Evolutionary conservation across 2,888 invertebrate genomes (phyloP), one percentile per base, ranked within the genome.

Genomic region (Drosophila paranaensis): DNA sequence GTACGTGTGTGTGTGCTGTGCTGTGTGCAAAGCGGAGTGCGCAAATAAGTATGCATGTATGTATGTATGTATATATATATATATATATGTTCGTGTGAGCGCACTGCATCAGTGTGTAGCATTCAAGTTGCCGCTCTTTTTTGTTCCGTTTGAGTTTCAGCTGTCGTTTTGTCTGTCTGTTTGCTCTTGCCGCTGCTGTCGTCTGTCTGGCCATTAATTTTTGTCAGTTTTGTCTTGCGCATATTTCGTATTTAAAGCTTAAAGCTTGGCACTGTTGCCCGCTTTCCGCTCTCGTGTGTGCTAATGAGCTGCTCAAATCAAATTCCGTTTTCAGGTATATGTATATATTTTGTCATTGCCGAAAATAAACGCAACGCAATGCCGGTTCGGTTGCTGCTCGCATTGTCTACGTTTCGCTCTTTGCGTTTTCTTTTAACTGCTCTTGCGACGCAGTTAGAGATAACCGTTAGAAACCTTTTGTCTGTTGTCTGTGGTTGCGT

Each of bases 61-160:
- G 48, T 63, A 64, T 56, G 48, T 63, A 66, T 56, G 57, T 76
- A 62, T 56, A 45, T 63, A 64, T 56, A 45, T 63, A 66, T 48
- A 40, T 2, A 20, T 20, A 20, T 71, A 62, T 43, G 45, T 55
- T 40, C 43, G 53, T 56, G 39, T 46, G 42, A 56, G 56, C 60
- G 37, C 57, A 43, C 60, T 77, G 74, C 77, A 77, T 71, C 57
- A 67, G 78, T 79, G 74, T 76, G 61, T 54, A 75, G 74, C 69
- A 84, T 87, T 87, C 71, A 76, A 84, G 81, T 84, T 84, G 88
- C 84, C 84, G 84, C 84, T 84, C 76, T 84, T 84, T 86, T 68
- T 48, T 55, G 61, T 75, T 45, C 55, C 67, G 53, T 68, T 76
- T 62, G 51, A 55, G 72, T 74, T 82, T 87, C 76, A 82, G 71